A percentile compares a stretch with the other conserved stretches of the same genome.
phyloP scores from a whole-genome alignment of 2,888 invertebrate species.

The Thyatira batis region DNA sequence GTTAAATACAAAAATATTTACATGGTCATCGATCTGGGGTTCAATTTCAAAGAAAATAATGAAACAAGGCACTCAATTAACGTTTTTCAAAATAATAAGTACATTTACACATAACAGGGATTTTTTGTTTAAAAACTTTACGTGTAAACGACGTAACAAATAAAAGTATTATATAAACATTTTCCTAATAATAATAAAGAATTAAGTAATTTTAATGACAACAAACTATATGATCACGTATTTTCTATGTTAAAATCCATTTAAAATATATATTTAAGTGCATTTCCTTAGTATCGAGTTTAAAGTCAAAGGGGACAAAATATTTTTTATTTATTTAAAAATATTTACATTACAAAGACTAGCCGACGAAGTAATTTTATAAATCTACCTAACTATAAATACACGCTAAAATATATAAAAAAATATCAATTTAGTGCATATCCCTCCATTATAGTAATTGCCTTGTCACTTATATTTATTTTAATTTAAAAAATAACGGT shows the following conservation, averaged over 20 bases:
- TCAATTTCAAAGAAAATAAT: not conserved
- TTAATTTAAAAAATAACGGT: not conserved
- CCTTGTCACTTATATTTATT: not conserved
- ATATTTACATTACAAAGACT: constrained; percentile 40
- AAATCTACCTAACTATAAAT: constrained; percentile 16
- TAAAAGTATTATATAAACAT: too few species aligned
- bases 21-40: not conserved
- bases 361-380: constrained; percentile 45
- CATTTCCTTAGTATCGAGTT: constrained; percentile 13
- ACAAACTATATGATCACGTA: not conserved
- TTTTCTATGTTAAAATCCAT: not conserved
- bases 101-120: not conserved
- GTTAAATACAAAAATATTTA: not conserved
- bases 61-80: constrained; percentile 3
- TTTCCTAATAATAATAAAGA: not conserved
- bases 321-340: constrained; percentile 11
- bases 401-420: constrained; percentile 27
- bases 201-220: not conserved
- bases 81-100: too few species aligned
- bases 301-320: constrained; percentile 45
- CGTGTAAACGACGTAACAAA: too few species aligned
- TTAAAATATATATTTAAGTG: constrained; percentile 16
- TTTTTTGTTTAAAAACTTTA: too few species aligned
- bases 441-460: not conserved
- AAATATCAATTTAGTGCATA: constrained; percentile 27